Conservation (phyloP, 2,888 invertebrate species). For the Temnothorax ravouxi region DNA sequence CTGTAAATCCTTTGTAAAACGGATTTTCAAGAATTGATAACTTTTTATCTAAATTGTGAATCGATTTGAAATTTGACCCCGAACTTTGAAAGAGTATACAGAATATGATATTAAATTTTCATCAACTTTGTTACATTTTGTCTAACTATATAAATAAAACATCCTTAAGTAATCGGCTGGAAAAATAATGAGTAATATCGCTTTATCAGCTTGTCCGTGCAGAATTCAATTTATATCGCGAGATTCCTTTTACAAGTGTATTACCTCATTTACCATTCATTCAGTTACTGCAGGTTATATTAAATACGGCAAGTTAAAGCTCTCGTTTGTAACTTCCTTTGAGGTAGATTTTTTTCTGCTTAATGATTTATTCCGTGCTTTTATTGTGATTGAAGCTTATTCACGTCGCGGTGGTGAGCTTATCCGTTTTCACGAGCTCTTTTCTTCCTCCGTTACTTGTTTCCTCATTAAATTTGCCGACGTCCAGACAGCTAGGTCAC, state of each 20-base stretch:
- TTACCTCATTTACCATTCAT: neutral
- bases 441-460: slow-evolving; percentile 27
- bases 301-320: slow-evolving; percentile 57
- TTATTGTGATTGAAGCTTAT: slow-evolving; percentile 58
- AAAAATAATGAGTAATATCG: slow-evolving; percentile 26
- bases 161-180: too few relatives aligned
- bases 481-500: neutral
- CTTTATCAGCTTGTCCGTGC: slow-evolving; percentile 2
- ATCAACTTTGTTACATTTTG: too few relatives aligned
- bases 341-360: slow-evolving; percentile 40
- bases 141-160: too few relatives aligned
- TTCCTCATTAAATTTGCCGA: slow-evolving; percentile 49
- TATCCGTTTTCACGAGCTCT: slow-evolving; percentile 42
- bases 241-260: slow-evolving; percentile 16
- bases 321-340: slow-evolving; percentile 26
- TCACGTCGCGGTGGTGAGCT: slow-evolving; percentile 49
- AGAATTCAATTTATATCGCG: slow-evolving; percentile 40
- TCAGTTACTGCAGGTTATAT: slow-evolving; percentile 23
- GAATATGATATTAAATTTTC: too few relatives aligned
- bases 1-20: too few relatives aligned
- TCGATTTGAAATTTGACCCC: too few relatives aligned
- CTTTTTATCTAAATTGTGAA: too few relatives aligned
- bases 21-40: too few relatives aligned
- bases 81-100: too few relatives aligned
- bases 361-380: slow-evolving; percentile 57